Evolutionary conservation across 2,113 vertebrate species (phyloP), one percentile per base, ranked within the genome.

Genomic region (Morone saxatilis): DNA sequence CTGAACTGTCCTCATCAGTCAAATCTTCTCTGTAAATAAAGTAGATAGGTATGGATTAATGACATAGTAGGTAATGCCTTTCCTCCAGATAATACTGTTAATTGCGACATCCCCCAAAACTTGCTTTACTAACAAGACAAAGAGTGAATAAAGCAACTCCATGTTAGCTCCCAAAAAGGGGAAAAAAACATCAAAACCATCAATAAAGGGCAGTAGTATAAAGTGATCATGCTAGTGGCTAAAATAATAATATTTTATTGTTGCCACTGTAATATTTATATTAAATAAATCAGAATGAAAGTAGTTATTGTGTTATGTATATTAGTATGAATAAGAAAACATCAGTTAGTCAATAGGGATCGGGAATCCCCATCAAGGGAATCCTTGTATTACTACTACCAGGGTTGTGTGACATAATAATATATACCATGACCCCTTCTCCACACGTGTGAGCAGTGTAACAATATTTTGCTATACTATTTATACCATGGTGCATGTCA

Each of bases 1-100:
- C 89, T 43, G 80, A 87, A 47, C 79, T 84, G 57, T 79, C 84
- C 9, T 85, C 76, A 50, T 85, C 80, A 22, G 38, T 57, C 1
- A 69, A 12, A 50, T 82, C 78, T 6, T 77, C 68, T 45, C 91
- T 92, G 80, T 40, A 17, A 17, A 73, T 12, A 43, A 36, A 80
- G 38, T 8, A 81, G 4, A 81, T 7, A 20, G 19, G 12, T 4
- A 51, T 53, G 2, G 36, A 48, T 84, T 75, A 48, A 20, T 61
- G 6, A 38, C 67, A 38, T 6, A 59, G 16, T 47, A 2, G 41
- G 14, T 16, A 50, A 50, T 47, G 41, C 31, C 31, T 31, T 31
- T 31, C 31, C 31, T 31, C 31, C 31, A 31, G 31, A 31, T 31
- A 31, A 31, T 3, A 31, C 3, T 31, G 3, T 31, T 31, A 31